These are phyloP conservation scores for Phlogophora meticulosa DNA, from an alignment of 2,888 invertebrate species.

Conservation along the genomic window DNA sequence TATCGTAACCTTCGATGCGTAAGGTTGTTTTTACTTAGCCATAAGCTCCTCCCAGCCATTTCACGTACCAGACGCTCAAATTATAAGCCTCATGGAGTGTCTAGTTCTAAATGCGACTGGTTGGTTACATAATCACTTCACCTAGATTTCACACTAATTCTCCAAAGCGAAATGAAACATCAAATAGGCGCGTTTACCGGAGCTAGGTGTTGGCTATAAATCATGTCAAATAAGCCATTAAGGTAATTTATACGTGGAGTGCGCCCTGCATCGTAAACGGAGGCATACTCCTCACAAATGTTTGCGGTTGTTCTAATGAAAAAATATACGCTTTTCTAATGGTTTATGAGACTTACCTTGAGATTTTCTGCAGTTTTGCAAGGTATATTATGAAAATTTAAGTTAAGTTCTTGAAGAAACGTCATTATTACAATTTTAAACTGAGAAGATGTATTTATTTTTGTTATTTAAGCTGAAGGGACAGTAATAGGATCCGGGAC, in stretches of 20 bases:
- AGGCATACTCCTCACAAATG: slow-evolving; percentile 56
- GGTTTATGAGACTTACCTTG: slow-evolving; percentile 36
- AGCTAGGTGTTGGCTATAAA: slow-evolving; percentile 74
- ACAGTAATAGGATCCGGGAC: too few relatives aligned
- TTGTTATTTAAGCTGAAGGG: background rate
- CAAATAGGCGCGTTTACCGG: slow-evolving; percentile 56
- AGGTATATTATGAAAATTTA: background rate
- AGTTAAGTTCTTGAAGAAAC: too few relatives aligned
- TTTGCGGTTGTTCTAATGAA: slow-evolving; percentile 61
- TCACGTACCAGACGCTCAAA: background rate
- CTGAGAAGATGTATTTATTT: too few relatives aligned
- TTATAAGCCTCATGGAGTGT: background rate
- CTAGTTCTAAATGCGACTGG: background rate
- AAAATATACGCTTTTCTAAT: slow-evolving; percentile 53
- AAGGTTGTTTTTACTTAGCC: too few relatives aligned
- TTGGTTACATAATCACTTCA: slow-evolving; percentile 14
- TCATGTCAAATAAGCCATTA: slow-evolving; percentile 80
- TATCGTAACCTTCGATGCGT: too few relatives aligned
- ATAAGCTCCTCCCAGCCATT: too few relatives aligned
- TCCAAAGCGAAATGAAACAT: slow-evolving; percentile 54
- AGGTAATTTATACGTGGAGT: slow-evolving; percentile 75
- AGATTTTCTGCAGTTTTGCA: background rate
- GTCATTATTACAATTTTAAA: too few relatives aligned
- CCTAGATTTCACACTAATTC: slow-evolving; percentile 50
- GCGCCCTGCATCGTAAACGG: slow-evolving; percentile 73